Percentiles rank a stretch among this genome's conserved stretches.
phyloP scores from a whole-genome alignment of 2,797 vertebrate species.

The Alca torda region DNA sequence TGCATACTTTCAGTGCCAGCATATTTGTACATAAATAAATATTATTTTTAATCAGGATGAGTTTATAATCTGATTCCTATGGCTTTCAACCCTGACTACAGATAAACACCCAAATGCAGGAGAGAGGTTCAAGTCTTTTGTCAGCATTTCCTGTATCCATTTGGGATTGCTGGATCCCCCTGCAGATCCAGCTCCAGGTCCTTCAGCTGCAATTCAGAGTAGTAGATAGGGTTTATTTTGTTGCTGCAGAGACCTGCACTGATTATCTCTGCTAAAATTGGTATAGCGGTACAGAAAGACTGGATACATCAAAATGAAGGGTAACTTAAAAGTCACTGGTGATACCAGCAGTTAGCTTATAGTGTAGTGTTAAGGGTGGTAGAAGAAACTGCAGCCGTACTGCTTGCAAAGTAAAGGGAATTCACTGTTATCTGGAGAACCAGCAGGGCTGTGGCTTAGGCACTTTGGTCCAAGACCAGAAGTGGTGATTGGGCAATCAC shows the following conservation, averaged over 20 bases:
- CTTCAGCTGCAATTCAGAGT: not conserved
- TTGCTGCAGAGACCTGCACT: not conserved
- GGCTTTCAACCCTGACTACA: not conserved
- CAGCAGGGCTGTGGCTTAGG: not conserved
- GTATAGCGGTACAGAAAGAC: not conserved
- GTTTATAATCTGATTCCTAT: not conserved
- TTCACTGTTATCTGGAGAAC: not conserved
- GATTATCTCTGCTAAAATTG: not conserved
- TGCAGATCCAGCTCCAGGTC: not conserved
- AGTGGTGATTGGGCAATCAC: not conserved
- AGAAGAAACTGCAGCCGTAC: not conserved
- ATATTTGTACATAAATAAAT: not conserved
- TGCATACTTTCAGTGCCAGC: not conserved
- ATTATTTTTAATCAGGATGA: not conserved
- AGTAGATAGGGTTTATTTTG: not conserved
- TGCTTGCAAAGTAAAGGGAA: fast-evolving
- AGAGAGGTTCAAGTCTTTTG: not conserved
- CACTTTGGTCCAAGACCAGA: not conserved
- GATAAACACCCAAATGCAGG: not conserved
- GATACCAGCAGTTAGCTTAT: not conserved
- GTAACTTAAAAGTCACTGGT: not conserved
- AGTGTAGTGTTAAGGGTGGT: not conserved
- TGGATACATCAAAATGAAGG: not conserved
- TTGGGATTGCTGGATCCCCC: not conserved
- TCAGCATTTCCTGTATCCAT: not conserved